Conservation (phyloP, 2,113 vertebrate species). For the Cisticola juncidis region DNA sequence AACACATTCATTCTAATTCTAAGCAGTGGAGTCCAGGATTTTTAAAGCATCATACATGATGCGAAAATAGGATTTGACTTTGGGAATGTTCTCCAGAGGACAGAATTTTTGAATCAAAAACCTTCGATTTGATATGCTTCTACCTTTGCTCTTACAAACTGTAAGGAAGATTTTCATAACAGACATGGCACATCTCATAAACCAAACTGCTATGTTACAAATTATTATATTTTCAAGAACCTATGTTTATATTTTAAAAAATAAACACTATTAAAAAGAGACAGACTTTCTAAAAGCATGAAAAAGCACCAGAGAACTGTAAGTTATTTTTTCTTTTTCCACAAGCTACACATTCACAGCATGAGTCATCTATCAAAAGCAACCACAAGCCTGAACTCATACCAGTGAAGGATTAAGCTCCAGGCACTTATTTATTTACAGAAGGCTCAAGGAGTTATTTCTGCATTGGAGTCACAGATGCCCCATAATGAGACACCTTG, state of each 20-base stretch:
- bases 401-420: not conserved
- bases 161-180: slow-evolving; percentile 54
- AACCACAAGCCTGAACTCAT: not conserved
- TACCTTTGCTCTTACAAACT: slow-evolving; percentile 40
- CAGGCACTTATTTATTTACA: slow-evolving; percentile 20
- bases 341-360: not conserved
- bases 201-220: slow-evolving; percentile 47
- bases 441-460: slow-evolving; percentile 18
- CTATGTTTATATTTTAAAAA: not conserved
- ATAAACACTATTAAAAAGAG: not conserved
- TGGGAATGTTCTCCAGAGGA: slow-evolving; percentile 41
- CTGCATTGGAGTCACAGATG: not conserved
- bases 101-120: slow-evolving; percentile 58
- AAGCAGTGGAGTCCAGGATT: not conserved
- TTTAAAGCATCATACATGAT: not conserved
- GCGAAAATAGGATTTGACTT: slow-evolving; percentile 21
- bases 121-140: slow-evolving; percentile 44
- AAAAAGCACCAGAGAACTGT: not conserved
- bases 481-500: slow-evolving; percentile 1
- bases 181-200: slow-evolving; percentile 55
- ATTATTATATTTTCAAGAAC: slow-evolving; percentile 57
- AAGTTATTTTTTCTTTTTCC: not conserved
- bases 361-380: slow-evolving; percentile 30
- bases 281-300: not conserved
- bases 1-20: not conserved